phyloP scores from a whole-genome alignment of 1,140 invertebrate genomes.

The Oncopodura yosiiana region DNA sequence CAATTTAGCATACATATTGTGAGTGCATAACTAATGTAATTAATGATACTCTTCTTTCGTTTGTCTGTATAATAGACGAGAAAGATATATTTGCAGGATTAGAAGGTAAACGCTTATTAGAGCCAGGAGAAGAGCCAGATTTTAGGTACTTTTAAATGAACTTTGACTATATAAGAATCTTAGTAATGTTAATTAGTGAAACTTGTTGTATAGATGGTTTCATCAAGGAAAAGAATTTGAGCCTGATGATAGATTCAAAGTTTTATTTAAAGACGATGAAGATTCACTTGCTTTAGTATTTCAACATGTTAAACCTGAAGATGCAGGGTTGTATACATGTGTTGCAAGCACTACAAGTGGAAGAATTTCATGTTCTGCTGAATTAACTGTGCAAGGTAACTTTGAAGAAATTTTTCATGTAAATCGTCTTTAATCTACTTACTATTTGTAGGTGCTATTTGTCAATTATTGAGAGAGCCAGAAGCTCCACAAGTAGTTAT shows the following conservation, averaged over 20 bases:
- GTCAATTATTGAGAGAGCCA: slow-evolving; percentile 68
- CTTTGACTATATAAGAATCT: background rate
- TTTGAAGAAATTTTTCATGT: slow-evolving; percentile 8
- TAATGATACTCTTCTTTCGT: no score
- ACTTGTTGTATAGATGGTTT: slow-evolving; percentile 58
- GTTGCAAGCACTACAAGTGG: slow-evolving; percentile 84
- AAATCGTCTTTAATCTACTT: no score
- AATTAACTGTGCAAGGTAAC: slow-evolving; percentile 75
- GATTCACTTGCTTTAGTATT: slow-evolving; percentile 84
- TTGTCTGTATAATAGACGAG: slow-evolving; percentile 52
- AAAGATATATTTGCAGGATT: slow-evolving; percentile 66
- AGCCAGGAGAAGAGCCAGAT: slow-evolving; percentile 64
- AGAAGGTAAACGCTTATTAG: slow-evolving; percentile 53
- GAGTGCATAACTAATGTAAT: no score
- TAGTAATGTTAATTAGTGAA: no score
- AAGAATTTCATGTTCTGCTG: slow-evolving; percentile 86
- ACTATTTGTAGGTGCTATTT: slow-evolving; percentile 60
- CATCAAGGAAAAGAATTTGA: slow-evolving; percentile 80
- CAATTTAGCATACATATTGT: slow-evolving; percentile 7
- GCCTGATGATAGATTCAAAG: slow-evolving; percentile 86
- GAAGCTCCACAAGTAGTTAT: slow-evolving; percentile 60
- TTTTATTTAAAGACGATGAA: slow-evolving; percentile 79
- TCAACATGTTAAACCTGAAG: slow-evolving; percentile 83
- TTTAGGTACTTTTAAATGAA: slow-evolving; percentile 46
- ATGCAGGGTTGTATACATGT: slow-evolving; percentile 88